A percentile compares a stretch with the other conserved stretches of the same genome.
These are phyloP conservation scores for Chiroxiphia lanceolata DNA, from an alignment of 2,797 vertebrate species.

Conservation along the genomic window DNA sequence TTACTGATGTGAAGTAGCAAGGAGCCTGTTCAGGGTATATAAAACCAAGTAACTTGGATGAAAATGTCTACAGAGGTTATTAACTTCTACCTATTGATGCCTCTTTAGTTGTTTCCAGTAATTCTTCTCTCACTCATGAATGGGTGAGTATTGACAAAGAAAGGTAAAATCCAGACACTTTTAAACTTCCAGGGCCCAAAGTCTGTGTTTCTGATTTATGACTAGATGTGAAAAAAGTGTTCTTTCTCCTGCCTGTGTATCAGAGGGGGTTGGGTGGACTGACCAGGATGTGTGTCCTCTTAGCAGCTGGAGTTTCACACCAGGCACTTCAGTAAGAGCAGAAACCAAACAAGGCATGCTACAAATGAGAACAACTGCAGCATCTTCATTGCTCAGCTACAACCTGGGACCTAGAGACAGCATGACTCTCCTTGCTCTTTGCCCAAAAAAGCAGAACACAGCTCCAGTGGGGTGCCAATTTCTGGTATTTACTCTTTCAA, in stretches of 20 bases:
- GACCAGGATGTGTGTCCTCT: neutral
- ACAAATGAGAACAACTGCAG: neutral
- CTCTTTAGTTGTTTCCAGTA: neutral
- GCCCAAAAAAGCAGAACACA: neutral
- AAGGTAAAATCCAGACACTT: neutral
- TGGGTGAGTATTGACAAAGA: neutral
- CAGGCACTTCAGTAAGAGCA: neutral
- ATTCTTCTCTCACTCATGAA: neutral
- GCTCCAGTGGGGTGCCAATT: neutral
- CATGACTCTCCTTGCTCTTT: neutral
- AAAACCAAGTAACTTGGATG: neutral
- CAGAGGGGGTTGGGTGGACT: neutral
- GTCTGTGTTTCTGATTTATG: neutral
- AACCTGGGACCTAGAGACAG: neutral
- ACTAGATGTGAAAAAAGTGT: neutral
- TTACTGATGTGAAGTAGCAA: neutral
- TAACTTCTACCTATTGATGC: neutral
- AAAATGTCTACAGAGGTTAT: neutral
- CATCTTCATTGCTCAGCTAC: neutral
- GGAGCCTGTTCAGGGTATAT: neutral
- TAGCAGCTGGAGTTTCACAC: neutral
- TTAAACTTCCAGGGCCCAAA: neutral
- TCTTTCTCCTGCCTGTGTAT: neutral
- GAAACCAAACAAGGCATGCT: neutral
- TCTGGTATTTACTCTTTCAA: neutral